Evolutionary conservation across 2,113 vertebrate species (phyloP).

Genomic region (Seriola aureovittata): DNA sequence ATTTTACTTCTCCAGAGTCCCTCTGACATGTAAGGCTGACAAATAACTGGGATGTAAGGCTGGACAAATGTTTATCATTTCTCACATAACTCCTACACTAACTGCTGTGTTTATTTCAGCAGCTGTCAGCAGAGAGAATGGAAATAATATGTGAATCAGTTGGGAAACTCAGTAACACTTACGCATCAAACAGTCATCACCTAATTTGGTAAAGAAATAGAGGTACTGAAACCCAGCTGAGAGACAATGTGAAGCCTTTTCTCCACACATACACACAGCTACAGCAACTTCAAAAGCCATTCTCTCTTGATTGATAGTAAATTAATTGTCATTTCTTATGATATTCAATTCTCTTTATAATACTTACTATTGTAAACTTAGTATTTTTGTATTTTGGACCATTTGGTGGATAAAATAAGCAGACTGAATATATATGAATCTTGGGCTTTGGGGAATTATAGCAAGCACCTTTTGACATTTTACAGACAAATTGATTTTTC

Average conservation of each 20-base stretch:
- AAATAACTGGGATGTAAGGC: conserved; percentile 20
- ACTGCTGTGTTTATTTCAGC: conserved; percentile 21
- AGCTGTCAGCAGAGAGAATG: conserved; percentile 52
- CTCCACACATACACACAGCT: neutral
- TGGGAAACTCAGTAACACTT: conserved; percentile 38
- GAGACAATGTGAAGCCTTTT: neutral
- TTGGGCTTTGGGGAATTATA: neutral
- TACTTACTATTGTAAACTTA: neutral
- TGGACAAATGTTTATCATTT: conserved; percentile 46
- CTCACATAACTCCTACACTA: conserved; percentile 34
- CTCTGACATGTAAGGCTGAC: conserved; percentile 14
- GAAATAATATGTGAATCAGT: conserved; percentile 36
- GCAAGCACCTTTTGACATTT: neutral
- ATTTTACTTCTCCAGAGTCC: neutral
- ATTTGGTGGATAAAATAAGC: neutral
- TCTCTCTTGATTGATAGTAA: too few relatives aligned
- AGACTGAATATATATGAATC: neutral
- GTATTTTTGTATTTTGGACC: neutral
- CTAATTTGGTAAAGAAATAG: conserved; percentile 61
- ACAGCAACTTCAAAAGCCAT: neutral
- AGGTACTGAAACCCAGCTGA: neutral
- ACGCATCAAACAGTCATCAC: conserved; percentile 39
- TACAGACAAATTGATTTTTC: too few relatives aligned
- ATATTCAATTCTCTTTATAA: neutral
- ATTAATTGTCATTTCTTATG: too few relatives aligned